Conservation (phyloP, 2,113 vertebrate genomes). For the Chaenocephalus aceratus region DNA sequence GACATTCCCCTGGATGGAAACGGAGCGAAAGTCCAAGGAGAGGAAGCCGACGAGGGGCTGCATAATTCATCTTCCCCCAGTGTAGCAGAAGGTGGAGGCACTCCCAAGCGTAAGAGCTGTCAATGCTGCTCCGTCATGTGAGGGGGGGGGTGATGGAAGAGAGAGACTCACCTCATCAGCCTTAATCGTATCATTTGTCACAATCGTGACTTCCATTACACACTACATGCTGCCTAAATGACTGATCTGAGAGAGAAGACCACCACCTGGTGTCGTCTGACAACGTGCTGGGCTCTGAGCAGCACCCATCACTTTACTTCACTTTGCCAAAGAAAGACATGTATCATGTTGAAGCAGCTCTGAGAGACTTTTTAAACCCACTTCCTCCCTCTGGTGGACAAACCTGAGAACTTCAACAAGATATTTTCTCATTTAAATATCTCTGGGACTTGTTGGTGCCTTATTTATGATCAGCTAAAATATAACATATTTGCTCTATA, state of each 20-base stretch:
- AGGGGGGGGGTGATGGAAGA: slow-evolving; percentile 6
- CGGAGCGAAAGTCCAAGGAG: slow-evolving; percentile 9
- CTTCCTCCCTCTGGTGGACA: slow-evolving; percentile 70
- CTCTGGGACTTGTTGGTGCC: slow-evolving; percentile 8
- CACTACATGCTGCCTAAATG: background rate
- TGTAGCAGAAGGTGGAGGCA: slow-evolving; percentile 29
- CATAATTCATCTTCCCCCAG: slow-evolving; percentile 8
- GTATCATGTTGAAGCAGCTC: background rate
- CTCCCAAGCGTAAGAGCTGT: slow-evolving; percentile 72
- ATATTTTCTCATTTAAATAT: background rate
- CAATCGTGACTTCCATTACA: slow-evolving; percentile 1
- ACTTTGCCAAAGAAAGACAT: slow-evolving; percentile 33
- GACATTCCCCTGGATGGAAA: slow-evolving; percentile 61
- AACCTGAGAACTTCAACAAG: slow-evolving; percentile 34
- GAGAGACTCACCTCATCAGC: background rate
- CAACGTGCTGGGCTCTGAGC: background rate
- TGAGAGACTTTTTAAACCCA: slow-evolving; percentile 29
- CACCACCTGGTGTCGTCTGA: background rate
- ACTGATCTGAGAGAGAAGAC: background rate
- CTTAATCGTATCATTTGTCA: background rate
- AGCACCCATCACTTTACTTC: slow-evolving; percentile 3
- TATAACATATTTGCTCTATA: background rate
- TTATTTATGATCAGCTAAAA: background rate
- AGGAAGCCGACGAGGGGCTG: slow-evolving; percentile 23
- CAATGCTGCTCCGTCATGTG: slow-evolving; percentile 83